Evolutionary conservation across 35 echinoderm and acorn worm species (phyloP).

Genomic region (Strongylocentrotus purpuratus): DNA sequence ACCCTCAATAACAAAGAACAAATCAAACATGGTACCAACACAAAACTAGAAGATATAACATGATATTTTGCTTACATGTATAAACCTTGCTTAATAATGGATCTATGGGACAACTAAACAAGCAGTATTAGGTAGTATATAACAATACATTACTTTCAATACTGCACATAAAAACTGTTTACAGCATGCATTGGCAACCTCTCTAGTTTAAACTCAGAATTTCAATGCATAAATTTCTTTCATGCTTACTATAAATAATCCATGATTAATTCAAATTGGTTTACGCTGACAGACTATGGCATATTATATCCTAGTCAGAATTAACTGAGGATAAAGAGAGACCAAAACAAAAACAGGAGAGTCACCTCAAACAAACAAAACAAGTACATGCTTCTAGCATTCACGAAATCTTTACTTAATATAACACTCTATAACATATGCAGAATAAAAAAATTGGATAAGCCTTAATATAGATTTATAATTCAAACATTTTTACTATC

Average conservation of each 20-base stretch:
- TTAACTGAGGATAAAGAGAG: not conserved
- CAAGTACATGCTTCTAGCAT: conserved; percentile 3
- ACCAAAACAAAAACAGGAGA: not conserved
- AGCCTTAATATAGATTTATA: not conserved
- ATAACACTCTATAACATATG: not conserved
- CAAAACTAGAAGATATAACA: not conserved
- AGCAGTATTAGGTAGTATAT: not conserved
- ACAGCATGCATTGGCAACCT: not conserved
- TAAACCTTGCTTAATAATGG: not conserved
- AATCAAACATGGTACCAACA: not conserved
- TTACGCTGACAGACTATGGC: not conserved
- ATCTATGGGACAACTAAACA: not conserved
- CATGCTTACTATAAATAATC: not conserved
- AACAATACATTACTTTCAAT: not conserved
- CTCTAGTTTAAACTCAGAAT: not conserved
- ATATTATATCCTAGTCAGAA: not conserved
- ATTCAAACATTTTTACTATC: not conserved
- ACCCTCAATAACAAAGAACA: not conserved
- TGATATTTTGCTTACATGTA: not conserved
- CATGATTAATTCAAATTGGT: not conserved
- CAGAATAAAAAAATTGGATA: not conserved
- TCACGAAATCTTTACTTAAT: not conserved
- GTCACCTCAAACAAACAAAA: not conserved
- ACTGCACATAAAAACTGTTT: too few relatives aligned
- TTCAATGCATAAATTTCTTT: not conserved